phyloP scores from a whole-genome alignment of 2,113 vertebrate species.

The Phalacrocorax pelagicus region DNA sequence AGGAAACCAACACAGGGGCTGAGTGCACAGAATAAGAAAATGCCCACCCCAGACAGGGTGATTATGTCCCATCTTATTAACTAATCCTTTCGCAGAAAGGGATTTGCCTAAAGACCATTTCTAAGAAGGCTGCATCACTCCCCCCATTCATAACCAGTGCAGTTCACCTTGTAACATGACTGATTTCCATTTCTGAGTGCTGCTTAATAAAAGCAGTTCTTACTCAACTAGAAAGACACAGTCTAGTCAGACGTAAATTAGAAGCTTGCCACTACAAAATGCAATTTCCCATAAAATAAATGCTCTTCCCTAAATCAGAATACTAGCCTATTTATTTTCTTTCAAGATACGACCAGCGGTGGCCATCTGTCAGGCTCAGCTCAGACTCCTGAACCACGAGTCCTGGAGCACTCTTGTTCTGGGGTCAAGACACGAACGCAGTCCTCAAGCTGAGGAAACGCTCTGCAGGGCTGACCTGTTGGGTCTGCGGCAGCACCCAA shows the following conservation, averaged over 20 bases:
- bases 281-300: neutral
- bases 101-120: constrained; percentile 48
- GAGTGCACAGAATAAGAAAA: neutral
- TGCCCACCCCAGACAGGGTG: neutral
- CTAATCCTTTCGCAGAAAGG: constrained; percentile 47
- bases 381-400: neutral
- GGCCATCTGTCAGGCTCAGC: neutral
- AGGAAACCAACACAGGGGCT: neutral
- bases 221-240: neutral
- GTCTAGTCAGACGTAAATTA: neutral
- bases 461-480: rapidly evolving
- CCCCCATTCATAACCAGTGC: neutral
- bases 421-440: neutral
- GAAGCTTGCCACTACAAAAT: neutral
- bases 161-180: neutral
- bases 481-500: neutral
- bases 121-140: neutral
- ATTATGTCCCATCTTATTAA: constrained; percentile 61
- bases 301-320: neutral
- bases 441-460: rapidly evolving
- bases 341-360: neutral
- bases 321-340: neutral
- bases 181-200: neutral
- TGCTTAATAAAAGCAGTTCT: neutral
- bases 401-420: neutral